These are phyloP conservation scores for Rhadinocentrus ornatus DNA, from an alignment of 2,797 vertebrate genomes.

Conservation along the genomic window DNA sequence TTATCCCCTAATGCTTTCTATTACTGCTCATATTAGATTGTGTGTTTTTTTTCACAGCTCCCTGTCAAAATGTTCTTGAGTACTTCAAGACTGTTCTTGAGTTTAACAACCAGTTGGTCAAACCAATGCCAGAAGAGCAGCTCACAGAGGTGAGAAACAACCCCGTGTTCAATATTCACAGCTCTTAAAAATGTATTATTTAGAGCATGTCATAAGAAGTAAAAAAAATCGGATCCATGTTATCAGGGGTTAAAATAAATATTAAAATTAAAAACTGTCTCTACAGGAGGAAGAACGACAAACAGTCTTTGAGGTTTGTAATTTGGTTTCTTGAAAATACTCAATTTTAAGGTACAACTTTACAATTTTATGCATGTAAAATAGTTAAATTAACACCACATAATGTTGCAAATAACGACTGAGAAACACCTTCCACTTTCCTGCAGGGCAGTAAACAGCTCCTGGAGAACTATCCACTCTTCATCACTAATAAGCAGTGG, in stretches of 20 bases:
- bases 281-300: conserved; percentile 78
- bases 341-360: not conserved
- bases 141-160: conserved; percentile 89
- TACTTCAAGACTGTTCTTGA: conserved; percentile 96
- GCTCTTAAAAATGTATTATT: conserved; percentile 8
- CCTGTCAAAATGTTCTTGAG: conserved; percentile 96
- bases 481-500: conserved; percentile 99
- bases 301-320: conserved; percentile 78
- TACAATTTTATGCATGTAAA: not conserved
- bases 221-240: conserved; percentile 1
- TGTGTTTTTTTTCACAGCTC: conserved; percentile 82
- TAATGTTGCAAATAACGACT: too few relatives aligned
- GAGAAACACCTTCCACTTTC: not conserved
- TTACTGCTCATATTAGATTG: conserved; percentile 43
- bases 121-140: conserved; percentile 89
- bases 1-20: not conserved
- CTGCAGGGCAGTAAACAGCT: conserved; percentile 97
- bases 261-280: conserved; percentile 41
- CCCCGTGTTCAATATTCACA: conserved; percentile 2
- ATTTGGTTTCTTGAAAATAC: conserved; percentile 24
- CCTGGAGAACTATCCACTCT: conserved; percentile 97
- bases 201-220: conserved; percentile 10
- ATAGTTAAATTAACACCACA: not conserved
- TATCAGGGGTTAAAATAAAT: conserved; percentile 9
- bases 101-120: conserved; percentile 93